These are phyloP conservation scores for Vanessa atalanta DNA, from an alignment of 1,140 invertebrate species.

Conservation along the genomic window DNA sequence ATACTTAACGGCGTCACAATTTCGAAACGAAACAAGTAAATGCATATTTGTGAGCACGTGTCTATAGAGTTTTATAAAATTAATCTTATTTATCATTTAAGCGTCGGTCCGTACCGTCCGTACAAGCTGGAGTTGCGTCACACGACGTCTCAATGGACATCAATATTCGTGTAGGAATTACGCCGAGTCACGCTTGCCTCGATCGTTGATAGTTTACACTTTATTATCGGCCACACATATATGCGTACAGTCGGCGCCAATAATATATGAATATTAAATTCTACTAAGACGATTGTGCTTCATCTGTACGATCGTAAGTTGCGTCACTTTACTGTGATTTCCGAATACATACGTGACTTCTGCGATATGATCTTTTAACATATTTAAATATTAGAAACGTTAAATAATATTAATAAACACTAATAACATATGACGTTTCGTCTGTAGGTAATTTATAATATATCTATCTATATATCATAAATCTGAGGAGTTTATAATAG, in stretches of 20 bases:
- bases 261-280: background rate
- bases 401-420: no score
- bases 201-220: slow-evolving; percentile 15
- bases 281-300: background rate
- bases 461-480: no score
- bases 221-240: slow-evolving; percentile 12
- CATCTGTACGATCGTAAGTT: background rate
- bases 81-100: slow-evolving; percentile 11
- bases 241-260: slow-evolving; percentile 4
- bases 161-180: slow-evolving; percentile 15
- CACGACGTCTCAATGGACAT: slow-evolving; percentile 18
- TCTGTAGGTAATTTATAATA: no score
- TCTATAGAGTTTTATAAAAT: background rate
- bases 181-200: slow-evolving; percentile 16
- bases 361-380: no score
- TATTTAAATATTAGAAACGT: no score
- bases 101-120: background rate
- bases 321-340: no score
- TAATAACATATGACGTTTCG: no score
- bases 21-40: background rate
- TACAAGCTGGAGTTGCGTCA: slow-evolving; percentile 11
- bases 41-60: background rate
- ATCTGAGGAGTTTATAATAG: no score
- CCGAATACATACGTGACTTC: no score
- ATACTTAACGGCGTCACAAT: background rate